phyloP scores from a whole-genome alignment of 2,113 vertebrate species.

The human region GRCh38 chr3:55089501-55090000 shows the following conservation, averaged over 20 bases:
- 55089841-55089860: too few species aligned
- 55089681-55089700: neutral
- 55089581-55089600: neutral
- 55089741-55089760: too few species aligned
- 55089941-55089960: too few species aligned
- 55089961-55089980: too few species aligned
- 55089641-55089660: neutral
- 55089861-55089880: too few species aligned
- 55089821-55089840: too few species aligned
- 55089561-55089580: neutral
- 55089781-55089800: neutral
- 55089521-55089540: neutral
- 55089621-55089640: rapidly evolving
- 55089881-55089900: too few species aligned
- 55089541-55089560: neutral
- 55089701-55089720: neutral
- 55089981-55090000: too few species aligned
- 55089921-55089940: too few species aligned
- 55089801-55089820: neutral
- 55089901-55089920: too few species aligned
- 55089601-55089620: neutral
- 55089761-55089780: neutral
- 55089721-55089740: rapidly evolving
- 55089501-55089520: neutral
- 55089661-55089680: too few species aligned